These are phyloP conservation scores for Ephydatia muelleri DNA, from an alignment of 37 sponge, comb jelly and placozoan species.

Conservation along the genomic window DNA sequence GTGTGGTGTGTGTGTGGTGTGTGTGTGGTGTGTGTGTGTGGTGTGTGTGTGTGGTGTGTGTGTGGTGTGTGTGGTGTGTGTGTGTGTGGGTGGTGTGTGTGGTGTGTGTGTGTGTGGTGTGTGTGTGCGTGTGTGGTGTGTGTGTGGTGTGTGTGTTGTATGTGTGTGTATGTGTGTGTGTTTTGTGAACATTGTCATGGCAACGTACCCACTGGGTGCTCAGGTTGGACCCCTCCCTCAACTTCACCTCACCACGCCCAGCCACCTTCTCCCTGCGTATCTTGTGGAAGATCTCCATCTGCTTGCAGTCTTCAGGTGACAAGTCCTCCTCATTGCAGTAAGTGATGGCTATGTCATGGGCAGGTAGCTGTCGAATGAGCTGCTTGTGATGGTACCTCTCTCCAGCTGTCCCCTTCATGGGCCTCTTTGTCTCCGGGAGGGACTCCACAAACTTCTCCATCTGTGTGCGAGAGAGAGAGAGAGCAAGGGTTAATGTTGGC, in stretches of 20 bases:
- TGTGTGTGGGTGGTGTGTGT: no score
- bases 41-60: no score
- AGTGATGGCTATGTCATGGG: slow-evolving; percentile 75
- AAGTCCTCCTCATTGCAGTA: slow-evolving; percentile 48
- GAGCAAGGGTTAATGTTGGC: neutral
- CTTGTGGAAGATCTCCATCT: slow-evolving; percentile 78
- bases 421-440: slow-evolving; percentile 79
- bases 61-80: no score
- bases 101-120: no score
- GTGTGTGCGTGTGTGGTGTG: no score
- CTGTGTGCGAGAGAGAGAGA: slow-evolving; percentile 7
- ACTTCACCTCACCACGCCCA: slow-evolving; percentile 57
- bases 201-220: slow-evolving; percentile 30
- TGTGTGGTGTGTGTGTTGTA: no score
- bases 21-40: no score
- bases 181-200: neutral
- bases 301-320: slow-evolving; percentile 65
- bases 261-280: slow-evolving; percentile 68
- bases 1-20: no score
- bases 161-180: no score
- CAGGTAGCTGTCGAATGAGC: slow-evolving; percentile 90
- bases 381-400: slow-evolving; percentile 85
- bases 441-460: slow-evolving; percentile 60
- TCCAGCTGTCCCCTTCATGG: slow-evolving; percentile 65
- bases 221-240: slow-evolving; percentile 15